Conservation (phyloP, 1,140 invertebrate genomes). For the Platyura marginata region DNA sequence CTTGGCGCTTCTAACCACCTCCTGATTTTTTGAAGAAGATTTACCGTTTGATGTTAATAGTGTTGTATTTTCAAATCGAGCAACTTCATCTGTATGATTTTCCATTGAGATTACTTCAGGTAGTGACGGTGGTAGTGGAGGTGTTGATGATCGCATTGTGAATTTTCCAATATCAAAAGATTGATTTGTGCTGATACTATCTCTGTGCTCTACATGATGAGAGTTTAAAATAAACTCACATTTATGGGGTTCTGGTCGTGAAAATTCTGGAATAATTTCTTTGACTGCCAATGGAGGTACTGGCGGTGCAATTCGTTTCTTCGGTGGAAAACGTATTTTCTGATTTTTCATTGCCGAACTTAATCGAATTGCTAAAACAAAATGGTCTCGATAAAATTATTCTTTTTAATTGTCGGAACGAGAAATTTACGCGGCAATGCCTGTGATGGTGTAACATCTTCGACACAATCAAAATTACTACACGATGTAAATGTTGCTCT, state of each 20-base stretch:
- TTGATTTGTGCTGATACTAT: no score
- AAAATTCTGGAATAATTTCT: neutral
- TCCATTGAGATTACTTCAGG: no score
- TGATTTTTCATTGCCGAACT: neutral
- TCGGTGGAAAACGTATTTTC: neutral
- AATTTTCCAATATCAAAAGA: no score
- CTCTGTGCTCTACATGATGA: no score
- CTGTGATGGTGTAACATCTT: neutral
- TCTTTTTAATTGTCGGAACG: neutral
- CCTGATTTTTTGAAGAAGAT: neutral
- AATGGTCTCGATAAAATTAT: neutral
- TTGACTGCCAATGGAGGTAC: neutral
- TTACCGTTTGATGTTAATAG: neutral
- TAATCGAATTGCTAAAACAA: neutral
- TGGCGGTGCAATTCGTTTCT: neutral
- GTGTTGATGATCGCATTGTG: no score
- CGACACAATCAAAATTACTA: neutral
- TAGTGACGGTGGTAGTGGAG: no score
- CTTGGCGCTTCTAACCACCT: neutral
- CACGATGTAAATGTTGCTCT: neutral
- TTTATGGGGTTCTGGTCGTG: neutral
- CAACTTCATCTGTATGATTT: no score
- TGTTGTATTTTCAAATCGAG: no score
- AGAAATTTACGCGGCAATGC: slow-evolving; percentile 10
- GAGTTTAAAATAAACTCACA: neutral